Evolutionary conservation across 1,140 invertebrate species (phyloP), one percentile per base, ranked within the genome.

Genomic region (Drosophila setifemur): DNA sequence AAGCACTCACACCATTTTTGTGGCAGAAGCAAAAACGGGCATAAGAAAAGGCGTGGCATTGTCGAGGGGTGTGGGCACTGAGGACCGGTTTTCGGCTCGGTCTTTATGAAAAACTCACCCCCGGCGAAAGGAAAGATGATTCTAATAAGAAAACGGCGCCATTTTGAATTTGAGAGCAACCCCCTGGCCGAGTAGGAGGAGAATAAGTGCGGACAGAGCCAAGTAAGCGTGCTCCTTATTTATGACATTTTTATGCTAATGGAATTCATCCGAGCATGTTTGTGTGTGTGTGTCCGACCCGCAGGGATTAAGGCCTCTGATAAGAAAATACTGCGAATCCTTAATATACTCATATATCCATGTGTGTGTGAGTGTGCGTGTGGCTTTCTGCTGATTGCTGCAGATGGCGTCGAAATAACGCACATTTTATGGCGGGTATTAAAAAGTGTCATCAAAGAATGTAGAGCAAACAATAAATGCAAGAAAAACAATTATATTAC

Each of bases 171-270:
- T 49, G 8, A 11, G 53, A 88, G 64, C 78, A 79, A 85, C 79
- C 85, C 83, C 72, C 60, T 48, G 23, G 25, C 31, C 40, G n/a
- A 31, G 74, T 69, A 73, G 71, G 57, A 74, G 55, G 67, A 54
- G 49, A 52, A 26, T 55, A 64, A 64, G 55, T 49, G 25, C 37
- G 39, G n/a, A n/a, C n/a, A n/a, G n/a, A 33, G 33, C 45, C 50
- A 68, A 57, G 31, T 49, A 68, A 64, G 75, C 60, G 73, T 76
- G 73, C 68, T 88, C 70, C 83, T 85, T 88, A 88, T 88, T 88
- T 85, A 88, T 85, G 78, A 73, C 81, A 75, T 88, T 88, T 88
- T 88, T 88, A 88, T 88, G 83, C 75, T 88, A 88, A 88, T 88
- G 85, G 74, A 73, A 73, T 88, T 63, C 49, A 25, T 71, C 42